Evolutionary conservation across 2,888 invertebrate species (phyloP), one percentile per base, ranked within the genome.

Genomic region (Lacanobia wlatinum): DNA sequence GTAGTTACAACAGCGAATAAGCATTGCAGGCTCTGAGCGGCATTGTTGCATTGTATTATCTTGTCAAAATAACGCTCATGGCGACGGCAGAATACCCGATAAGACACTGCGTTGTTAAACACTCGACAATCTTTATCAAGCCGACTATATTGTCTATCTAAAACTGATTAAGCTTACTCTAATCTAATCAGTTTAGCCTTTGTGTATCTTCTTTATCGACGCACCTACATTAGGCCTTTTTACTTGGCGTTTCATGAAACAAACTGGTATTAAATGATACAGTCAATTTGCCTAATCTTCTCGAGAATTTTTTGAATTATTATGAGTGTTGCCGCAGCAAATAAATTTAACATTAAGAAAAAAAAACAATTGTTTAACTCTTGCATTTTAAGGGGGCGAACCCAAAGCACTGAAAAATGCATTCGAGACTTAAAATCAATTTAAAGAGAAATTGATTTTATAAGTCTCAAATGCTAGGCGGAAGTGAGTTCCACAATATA

Each of bases 111-210:
- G n/a, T 23, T 14, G 9, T 7, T 28, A 55, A 55, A 28, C 53
- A 70, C 70, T 70, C 70, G 50, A 56, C 23, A 34, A 23, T 50
- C 40, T 9, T 56, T 74, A 56, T 78, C 55, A 38, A 43, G n/a
- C 23, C 55, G 6, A 38, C 50, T 61, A 14, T 38, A 18, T 38
- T 8, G 48, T 56, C 78, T 60, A 70, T 74, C 40, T 78, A 55
- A 70, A 71, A 74, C 55, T 56, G 60, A 78, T 78, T 50, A 78
- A 50, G 60, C 60, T 70, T 55, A 74, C 34, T 21, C 9, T 60
- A 55, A 74, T 74, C 59, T 74, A 8, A 50, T 43, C 59, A 40
- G 40, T 56, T 76, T 34, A 76, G 40, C 48, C 40, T n/a, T 48
- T 38, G 3, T n/a, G 34, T 66, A 28, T 55, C 55, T 40, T 64